Base-by-base conservation (phyloP, 1,140 invertebrate species). In the Papilio dardanus region DNA sequence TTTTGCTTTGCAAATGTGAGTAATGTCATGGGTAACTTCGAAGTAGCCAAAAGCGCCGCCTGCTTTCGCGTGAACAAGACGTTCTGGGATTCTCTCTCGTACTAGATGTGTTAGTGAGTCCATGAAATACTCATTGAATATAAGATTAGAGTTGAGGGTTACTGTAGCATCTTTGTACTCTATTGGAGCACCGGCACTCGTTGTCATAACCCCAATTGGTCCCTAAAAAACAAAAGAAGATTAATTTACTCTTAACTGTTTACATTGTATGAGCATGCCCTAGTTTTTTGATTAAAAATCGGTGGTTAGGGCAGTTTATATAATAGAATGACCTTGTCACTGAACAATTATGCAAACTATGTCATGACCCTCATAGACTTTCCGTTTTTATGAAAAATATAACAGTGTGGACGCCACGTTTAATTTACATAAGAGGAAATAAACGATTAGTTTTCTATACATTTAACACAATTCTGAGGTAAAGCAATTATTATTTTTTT, bases 21-120 rank as follows among this genome's bases (percentile, higher is more conserved):
- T 95, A 42, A 99, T 98, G 83, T 99, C 98, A 83, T 99, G 97
- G 0, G 98, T 99, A 5, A 98, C 96, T 94, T 99, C 98, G 86
- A 99, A 99, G 84, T 98, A 99, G 0, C 99, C 99, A 94, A 99
- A 99, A 3, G 98, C 99, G 46, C 98, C 98, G 42, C 97, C 97
- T 81, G 98, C 98, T 93, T 99, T 99, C 0, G 98, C 98, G 89
- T 99, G 98, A 1, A 99, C 98, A 0, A 99, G 96, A 76, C 99
- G 94, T 90, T 99, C 98, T 0, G 98, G 98, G 81, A 99, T 99
- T 75, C 99, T 94, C 92, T 99, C 99, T 19, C 97, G 92, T 79
- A 96, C 96, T 81, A 99, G 98, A 89, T 98, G 97, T 0, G 97
- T 96, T 82, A 99, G 94, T 87, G 99, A 97, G 86, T 99, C 98